A percentile compares a stretch with the other conserved stretches of the same genome.
Evolutionary conservation across 2,888 invertebrate species (phyloP).

Genomic region (Lypha dubia): DNA sequence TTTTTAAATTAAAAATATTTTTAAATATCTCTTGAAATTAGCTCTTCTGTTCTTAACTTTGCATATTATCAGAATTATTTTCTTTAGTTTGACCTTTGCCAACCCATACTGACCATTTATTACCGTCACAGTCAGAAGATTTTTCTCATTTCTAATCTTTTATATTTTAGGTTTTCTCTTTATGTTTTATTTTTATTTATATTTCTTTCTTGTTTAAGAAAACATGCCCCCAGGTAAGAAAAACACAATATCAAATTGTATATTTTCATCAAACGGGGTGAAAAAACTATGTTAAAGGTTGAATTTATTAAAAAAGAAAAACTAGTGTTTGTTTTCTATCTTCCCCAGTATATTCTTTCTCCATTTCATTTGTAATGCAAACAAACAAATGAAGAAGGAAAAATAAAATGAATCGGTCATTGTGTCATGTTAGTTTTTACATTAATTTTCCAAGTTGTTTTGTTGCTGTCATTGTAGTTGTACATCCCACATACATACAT

Average conservation of each 20-base stretch:
- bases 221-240: conserved; percentile 45
- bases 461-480: conserved; percentile 24
- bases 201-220: conserved; percentile 17
- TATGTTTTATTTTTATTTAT: conserved; percentile 1
- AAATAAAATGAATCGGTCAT: conserved; percentile 1
- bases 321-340: conserved; percentile 5
- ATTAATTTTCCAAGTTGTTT: conserved; percentile 25
- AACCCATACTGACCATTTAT: neutral
- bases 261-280: conserved; percentile 43
- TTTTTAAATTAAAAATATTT: neutral
- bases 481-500: neutral
- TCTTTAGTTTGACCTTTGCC: conserved; percentile 19
- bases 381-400: conserved; percentile 10
- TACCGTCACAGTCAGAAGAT: neutral
- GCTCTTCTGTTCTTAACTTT: neutral
- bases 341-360: neutral
- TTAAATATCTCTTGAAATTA: neutral
- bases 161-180: conserved; percentile 24
- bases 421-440: conserved; percentile 39
- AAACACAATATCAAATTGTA: conserved; percentile 31
- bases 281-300: conserved; percentile 67
- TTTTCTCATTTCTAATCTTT: neutral
- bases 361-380: neutral
- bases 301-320: conserved; percentile 41
- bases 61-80: neutral